A percentile compares a stretch with the other conserved stretches of the same genome.
Conservation (phyloP, 2,113 vertebrate genomes). For the Chloropsis cyanopogon region DNA sequence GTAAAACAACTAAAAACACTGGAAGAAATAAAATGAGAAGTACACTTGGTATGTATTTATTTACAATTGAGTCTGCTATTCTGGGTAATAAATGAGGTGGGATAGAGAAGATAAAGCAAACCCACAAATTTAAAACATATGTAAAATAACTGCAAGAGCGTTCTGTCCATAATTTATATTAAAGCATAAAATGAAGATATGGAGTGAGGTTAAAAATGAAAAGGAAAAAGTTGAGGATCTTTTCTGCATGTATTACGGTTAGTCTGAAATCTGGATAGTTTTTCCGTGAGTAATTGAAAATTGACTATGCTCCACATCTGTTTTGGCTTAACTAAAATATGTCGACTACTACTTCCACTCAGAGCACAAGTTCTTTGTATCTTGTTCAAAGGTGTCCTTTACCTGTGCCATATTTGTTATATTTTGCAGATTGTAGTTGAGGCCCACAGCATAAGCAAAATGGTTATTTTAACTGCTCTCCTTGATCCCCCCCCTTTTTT, state of each 20-base stretch:
- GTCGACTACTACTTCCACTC: neutral
- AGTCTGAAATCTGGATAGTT: neutral
- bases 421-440: neutral
- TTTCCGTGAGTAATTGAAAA: slow-evolving; percentile 19
- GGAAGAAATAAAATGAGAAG: neutral
- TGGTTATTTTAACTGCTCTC: neutral
- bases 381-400: neutral
- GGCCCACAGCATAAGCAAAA: fast-evolving
- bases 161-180: neutral
- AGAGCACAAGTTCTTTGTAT: neutral
- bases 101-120: neutral
- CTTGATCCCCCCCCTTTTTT: neutral
- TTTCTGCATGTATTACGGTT: neutral
- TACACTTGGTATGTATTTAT: neutral
- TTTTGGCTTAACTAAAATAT: neutral
- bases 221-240: neutral
- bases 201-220: neutral
- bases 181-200: neutral
- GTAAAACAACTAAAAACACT: neutral
- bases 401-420: neutral
- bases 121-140: neutral
- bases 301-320: neutral
- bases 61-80: neutral
- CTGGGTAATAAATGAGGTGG: neutral
- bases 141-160: neutral